Conservation (phyloP, 2,797 vertebrate genomes). For the Epinephelus malabaricus region DNA sequence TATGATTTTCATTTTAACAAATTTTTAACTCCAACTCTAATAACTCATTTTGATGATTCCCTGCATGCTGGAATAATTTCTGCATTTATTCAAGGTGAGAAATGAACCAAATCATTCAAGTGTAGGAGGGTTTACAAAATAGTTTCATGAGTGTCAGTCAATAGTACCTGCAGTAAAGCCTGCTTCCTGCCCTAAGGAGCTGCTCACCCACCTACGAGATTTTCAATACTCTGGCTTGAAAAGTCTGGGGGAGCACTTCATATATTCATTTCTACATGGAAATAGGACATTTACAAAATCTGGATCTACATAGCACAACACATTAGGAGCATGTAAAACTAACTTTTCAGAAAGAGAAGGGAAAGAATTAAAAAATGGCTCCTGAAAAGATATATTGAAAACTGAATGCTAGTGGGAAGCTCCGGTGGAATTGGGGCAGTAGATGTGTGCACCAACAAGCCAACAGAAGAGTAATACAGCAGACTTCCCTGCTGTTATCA, state of each 20-base stretch:
- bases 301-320: background rate
- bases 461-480: constrained; percentile 6
- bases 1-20: no score
- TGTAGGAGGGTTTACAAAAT: constrained; percentile 23
- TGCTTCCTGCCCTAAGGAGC: constrained; percentile 22
- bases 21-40: background rate
- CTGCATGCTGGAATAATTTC: background rate
- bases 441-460: constrained; percentile 18
- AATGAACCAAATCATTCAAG: background rate
- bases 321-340: background rate
- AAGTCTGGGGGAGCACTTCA: constrained; percentile 1
- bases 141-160: constrained; percentile 15
- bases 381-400: background rate
- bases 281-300: background rate
- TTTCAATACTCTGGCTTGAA: constrained; percentile 13
- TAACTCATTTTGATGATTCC: background rate
- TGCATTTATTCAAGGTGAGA: background rate
- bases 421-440: constrained; percentile 1
- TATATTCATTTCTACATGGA: background rate
- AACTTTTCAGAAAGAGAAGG: background rate
- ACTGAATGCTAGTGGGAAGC: no score
- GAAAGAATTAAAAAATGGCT: background rate
- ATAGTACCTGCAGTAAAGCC: constrained; percentile 23
- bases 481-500: background rate
- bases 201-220: constrained; percentile 14